Evolutionary conservation across 2,888 invertebrate species (phyloP).

Genomic region (Amaurobius ferox): DNA sequence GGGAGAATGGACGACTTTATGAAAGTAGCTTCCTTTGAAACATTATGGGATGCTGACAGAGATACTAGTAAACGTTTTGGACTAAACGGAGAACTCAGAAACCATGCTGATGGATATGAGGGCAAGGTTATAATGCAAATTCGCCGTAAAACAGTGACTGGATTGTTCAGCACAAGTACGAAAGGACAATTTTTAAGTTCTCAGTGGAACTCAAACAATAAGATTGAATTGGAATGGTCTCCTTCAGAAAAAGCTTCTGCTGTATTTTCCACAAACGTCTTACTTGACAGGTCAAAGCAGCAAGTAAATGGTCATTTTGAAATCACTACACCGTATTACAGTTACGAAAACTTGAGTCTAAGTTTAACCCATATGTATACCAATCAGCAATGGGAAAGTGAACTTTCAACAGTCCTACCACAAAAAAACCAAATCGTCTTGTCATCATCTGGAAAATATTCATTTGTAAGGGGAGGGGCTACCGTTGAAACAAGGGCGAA

Average conservation of each 20-base stretch:
- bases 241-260: conserved; percentile 38
- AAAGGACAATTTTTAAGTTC: conserved; percentile 44
- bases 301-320: conserved; percentile 36
- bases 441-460: conserved; percentile 48
- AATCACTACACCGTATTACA: conserved; percentile 49
- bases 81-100: conserved; percentile 47
- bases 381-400: conserved; percentile 64
- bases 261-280: conserved; percentile 17
- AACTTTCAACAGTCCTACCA: conserved; percentile 30
- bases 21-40: conserved; percentile 53
- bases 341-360: conserved; percentile 48
- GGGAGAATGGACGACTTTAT: conserved; percentile 19
- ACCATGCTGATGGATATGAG: conserved; percentile 43
- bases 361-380: conserved; percentile 44
- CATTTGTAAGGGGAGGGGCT: conserved; percentile 3
- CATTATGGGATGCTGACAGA: conserved; percentile 67
- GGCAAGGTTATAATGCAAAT: conserved; percentile 46
- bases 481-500: conserved; percentile 26
- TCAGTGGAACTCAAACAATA: conserved; percentile 44
- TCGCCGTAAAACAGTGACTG: conserved; percentile 38
- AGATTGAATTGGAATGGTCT: conserved; percentile 53
- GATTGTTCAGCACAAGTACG: conserved; percentile 28
- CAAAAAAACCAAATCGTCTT: conserved; percentile 32
- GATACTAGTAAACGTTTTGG: conserved; percentile 55
- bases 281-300: conserved; percentile 25